A percentile compares a stretch with the other conserved stretches of the same genome.
These are phyloP conservation scores for Jordanella pulchra DNA, from an alignment of 2,797 vertebrate species.

Conservation along the genomic window DNA sequence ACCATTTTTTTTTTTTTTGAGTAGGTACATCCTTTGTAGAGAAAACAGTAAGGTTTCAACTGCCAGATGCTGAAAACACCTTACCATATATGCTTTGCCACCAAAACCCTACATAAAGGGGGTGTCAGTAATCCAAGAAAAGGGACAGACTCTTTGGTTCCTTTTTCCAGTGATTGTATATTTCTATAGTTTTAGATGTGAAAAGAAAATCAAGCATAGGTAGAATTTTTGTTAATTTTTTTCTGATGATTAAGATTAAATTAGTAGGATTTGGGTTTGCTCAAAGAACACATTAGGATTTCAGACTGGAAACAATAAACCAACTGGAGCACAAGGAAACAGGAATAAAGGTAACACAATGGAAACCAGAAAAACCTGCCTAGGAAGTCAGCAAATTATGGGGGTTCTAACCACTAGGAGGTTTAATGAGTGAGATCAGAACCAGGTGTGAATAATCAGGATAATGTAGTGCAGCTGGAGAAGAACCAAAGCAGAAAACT, in stretches of 20 bases:
- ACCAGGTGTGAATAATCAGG: slow-evolving; percentile 2
- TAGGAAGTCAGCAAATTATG: not conserved
- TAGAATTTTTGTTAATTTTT: not conserved
- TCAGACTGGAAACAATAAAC: not conserved
- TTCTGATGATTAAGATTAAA: not conserved
- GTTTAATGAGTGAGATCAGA: not conserved
- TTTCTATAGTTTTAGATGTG: not conserved
- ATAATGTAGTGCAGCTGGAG: not conserved
- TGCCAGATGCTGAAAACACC: no score
- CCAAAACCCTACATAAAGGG: no score
- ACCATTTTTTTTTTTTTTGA: not conserved
- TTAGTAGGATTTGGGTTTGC: not conserved
- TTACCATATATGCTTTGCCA: no score
- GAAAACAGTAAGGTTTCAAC: no score
- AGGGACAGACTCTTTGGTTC: not conserved
- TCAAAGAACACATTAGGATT: not conserved
- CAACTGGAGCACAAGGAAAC: not conserved
- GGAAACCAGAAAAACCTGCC: not conserved
- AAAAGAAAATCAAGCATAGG: not conserved
- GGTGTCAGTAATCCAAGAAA: no score
- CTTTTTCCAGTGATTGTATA: not conserved
- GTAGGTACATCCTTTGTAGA: not conserved
- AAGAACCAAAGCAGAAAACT: not conserved
- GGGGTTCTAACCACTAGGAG: not conserved
- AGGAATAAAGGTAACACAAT: not conserved